These are phyloP conservation scores for Phrynocephalus forsythii DNA, from an alignment of 2,797 vertebrate species.

Conservation along the genomic window DNA sequence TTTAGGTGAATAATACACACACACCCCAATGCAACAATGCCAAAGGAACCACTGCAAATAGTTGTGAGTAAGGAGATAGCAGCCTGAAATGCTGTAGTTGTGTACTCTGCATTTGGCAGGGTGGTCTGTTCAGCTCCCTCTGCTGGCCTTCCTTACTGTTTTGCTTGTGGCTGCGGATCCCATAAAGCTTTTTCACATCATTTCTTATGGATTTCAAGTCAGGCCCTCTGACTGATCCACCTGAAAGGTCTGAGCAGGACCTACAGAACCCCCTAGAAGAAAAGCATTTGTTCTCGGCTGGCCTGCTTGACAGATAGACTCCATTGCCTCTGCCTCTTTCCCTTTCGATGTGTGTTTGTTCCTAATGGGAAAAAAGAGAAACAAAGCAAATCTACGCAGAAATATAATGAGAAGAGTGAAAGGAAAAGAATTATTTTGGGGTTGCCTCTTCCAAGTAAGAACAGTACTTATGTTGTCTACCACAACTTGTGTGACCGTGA, in stretches of 20 bases:
- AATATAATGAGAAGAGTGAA: background rate
- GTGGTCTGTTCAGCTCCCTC: background rate
- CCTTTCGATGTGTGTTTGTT: background rate
- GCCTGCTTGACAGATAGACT: background rate
- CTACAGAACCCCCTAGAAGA: background rate
- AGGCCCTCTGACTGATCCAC: background rate
- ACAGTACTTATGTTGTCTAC: background rate
- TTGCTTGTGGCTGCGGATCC: background rate
- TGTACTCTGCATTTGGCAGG: background rate
- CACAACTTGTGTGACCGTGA: background rate
- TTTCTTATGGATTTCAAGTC: background rate
- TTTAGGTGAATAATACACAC: background rate
- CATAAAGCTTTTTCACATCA: background rate
- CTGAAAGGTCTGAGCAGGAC: background rate
- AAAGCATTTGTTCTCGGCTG: background rate
- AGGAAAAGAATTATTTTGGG: background rate
- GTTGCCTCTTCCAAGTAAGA: background rate
- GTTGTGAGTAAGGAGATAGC: background rate
- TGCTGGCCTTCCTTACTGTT: background rate
- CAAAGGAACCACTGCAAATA: background rate
- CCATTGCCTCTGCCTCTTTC: background rate
- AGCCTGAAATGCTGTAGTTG: background rate
- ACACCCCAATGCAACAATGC: background rate
- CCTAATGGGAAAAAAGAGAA: background rate
- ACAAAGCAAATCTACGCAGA: background rate